Base-by-base conservation (phyloP, 2,888 invertebrate genomes). In the Ormia ochracea region DNA sequence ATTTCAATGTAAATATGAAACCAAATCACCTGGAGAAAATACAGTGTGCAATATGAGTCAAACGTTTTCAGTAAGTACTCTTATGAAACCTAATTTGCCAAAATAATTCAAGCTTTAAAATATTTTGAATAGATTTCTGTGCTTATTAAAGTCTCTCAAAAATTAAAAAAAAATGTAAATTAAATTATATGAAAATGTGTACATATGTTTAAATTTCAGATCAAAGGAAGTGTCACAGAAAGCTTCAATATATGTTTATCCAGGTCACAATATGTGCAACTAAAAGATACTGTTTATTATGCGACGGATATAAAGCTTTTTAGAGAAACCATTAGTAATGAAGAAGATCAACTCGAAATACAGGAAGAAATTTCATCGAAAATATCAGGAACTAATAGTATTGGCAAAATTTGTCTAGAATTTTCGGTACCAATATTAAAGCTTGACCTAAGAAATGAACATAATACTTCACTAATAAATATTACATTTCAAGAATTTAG, bases 241-340 rank as follows among this genome's bases (percentile, higher is more conserved):
- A 94, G 95, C 0, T 90, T 98, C 65, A 96, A 96, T 89, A 93
- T 98, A 36, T 96, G 96, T 0, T 90, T 98, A 56, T 94, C 95
- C 0, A 93, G 96, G 59, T 93, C 93, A 66, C 97, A 98, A 88
- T 98, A 97, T 89, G 96, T 96, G 87, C 98, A 98, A 89, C 90
- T 98, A 50, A 90, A 97, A 79, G 95, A 96, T 84, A 95, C 96
- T 26, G 86, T 92, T 74, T 85, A 85, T 58, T 89, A 89, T 80
- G 86, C 88, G 19, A 77, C 76, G 2, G 69, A 79, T 66, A 70
- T 81, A 31, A 23, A 23, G 0, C 19, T 80, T 5, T 61, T 63
- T 12, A 41, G 21, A 36, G 68, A 76, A 31, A 7, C 26, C 14
- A 6, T 28, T 3, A 31, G 10, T 28, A 28, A 56, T 12, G 17